These are phyloP conservation scores for Eublepharis macularius DNA, from an alignment of 2,113 vertebrate genomes.

Conservation along the genomic window DNA sequence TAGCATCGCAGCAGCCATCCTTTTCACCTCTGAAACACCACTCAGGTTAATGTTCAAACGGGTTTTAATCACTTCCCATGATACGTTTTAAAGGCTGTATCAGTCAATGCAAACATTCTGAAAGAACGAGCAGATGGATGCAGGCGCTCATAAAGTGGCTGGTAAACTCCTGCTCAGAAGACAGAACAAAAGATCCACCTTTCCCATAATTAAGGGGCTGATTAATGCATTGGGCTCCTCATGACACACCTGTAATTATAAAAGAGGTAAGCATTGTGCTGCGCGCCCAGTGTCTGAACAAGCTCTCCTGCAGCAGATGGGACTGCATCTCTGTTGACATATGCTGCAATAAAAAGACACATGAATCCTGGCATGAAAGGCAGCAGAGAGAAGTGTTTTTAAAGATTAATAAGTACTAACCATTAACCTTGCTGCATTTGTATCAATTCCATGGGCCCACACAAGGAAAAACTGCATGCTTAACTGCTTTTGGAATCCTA, in stretches of 20 bases:
- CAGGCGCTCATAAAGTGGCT: conserved; percentile 73
- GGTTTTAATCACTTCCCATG: conserved; percentile 79
- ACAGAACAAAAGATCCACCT: conserved; percentile 86
- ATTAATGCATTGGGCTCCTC: conserved; percentile 72
- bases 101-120: conserved; percentile 79
- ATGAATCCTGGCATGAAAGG: conserved; percentile 73
- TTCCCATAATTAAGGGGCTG: conserved; percentile 75
- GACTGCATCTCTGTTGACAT: conserved; percentile 77
- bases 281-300: conserved; percentile 55
- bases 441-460: conserved; percentile 69
- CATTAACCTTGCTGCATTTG: conserved; percentile 61
- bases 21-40: conserved; percentile 59
- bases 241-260: conserved; percentile 84
- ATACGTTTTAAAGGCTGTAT: conserved; percentile 75
- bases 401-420: conserved; percentile 73
- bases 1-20: conserved; percentile 60
- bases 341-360: conserved; percentile 76
- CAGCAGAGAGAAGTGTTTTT: conserved; percentile 53
- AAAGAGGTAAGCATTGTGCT: conserved; percentile 74
- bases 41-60: conserved; percentile 83
- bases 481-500: not conserved
- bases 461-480: conserved; percentile 24
- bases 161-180: conserved; percentile 60
- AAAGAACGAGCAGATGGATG: conserved; percentile 85
- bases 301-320: conserved; percentile 82